A percentile compares a stretch with the other conserved stretches of the same genome.
Conservation (phyloP, 2,113 vertebrate genomes). For the Onychorhynchus coronatus region DNA sequence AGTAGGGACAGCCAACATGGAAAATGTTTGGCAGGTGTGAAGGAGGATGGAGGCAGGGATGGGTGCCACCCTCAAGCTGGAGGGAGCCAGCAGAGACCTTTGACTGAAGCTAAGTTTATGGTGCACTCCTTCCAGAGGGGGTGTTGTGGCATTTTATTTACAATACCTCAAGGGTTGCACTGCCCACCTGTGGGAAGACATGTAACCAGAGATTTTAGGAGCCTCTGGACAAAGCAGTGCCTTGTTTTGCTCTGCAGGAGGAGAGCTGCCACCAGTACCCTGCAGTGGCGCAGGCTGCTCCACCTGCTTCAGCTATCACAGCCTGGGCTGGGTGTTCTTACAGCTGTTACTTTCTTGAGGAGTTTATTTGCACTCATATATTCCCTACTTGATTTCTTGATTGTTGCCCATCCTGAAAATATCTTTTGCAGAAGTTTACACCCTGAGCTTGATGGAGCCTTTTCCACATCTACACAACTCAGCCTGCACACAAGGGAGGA, state of each 20-base stretch:
- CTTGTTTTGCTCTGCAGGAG: neutral
- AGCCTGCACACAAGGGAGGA: neutral
- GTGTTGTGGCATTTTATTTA: neutral
- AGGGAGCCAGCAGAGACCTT: neutral
- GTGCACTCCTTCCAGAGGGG: neutral
- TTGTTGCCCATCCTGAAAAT: neutral
- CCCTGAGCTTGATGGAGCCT: neutral
- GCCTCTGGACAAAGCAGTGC: neutral
- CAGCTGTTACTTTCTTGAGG: neutral
- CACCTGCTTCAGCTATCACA: neutral
- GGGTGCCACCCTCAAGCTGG: fast-evolving
- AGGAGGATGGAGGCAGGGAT: neutral
- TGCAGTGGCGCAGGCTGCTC: neutral
- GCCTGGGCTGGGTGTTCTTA: neutral
- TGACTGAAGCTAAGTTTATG: neutral
- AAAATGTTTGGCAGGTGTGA: neutral
- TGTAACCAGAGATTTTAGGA: neutral
- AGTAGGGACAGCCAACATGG: fast-evolving
- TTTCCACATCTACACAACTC: fast-evolving
- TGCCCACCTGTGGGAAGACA: neutral
- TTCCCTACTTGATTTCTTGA: neutral
- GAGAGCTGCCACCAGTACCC: neutral
- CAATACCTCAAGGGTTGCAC: neutral
- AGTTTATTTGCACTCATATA: neutral
- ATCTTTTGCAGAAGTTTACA: neutral